A percentile compares a stretch with the other conserved stretches of the same genome.
These are phyloP conservation scores for Synodontis membranacea DNA, from an alignment of 2,113 vertebrate species.

Conservation along the genomic window DNA sequence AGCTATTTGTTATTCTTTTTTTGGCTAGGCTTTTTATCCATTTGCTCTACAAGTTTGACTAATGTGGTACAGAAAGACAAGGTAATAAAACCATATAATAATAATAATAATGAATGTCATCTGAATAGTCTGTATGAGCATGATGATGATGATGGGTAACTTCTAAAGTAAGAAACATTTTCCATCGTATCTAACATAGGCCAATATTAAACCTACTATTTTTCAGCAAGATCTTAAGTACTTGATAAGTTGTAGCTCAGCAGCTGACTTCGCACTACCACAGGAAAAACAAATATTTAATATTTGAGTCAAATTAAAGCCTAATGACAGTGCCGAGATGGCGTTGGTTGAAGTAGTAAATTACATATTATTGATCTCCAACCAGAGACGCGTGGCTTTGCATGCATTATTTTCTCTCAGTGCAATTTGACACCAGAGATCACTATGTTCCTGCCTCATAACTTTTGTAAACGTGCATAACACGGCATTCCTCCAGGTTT, in stretches of 20 bases:
- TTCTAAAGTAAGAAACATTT: too few species aligned
- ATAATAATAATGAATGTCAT: neutral
- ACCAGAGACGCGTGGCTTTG: too few species aligned
- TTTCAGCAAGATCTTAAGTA: neutral
- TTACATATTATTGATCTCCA: neutral
- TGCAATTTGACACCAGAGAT: neutral
- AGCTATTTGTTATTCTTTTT: neutral
- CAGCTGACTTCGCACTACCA: neutral
- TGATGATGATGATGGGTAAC: neutral
- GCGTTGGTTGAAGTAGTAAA: conserved; percentile 1
- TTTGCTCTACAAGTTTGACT: neutral
- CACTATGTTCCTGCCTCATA: neutral
- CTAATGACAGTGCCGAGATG: neutral
- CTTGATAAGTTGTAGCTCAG: neutral
- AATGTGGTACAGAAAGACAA: neutral
- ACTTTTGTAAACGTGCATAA: neutral
- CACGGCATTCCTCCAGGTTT: neutral
- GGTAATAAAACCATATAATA: neutral
- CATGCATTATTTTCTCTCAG: neutral
- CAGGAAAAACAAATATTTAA: neutral
- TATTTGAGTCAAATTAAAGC: neutral
- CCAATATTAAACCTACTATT: too few species aligned
- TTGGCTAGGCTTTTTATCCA: neutral
- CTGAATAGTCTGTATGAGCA: neutral
- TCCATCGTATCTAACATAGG: too few species aligned